Evolutionary conservation across 2,888 invertebrate species (phyloP), one percentile per base, ranked within the genome.

Genomic region (Lasioglossum vierecki): DNA sequence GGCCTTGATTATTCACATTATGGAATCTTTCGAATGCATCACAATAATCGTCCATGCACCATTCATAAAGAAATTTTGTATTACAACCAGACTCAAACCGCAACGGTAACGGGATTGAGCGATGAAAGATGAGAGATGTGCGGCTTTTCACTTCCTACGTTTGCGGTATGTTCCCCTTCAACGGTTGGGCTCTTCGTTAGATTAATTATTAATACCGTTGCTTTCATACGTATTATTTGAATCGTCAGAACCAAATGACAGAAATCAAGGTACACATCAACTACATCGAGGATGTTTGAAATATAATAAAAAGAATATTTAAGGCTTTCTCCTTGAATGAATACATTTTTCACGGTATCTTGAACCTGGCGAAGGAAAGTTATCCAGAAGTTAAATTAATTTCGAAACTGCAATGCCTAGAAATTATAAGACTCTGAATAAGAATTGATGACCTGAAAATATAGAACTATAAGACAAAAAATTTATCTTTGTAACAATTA

Each of bases 51-150:
- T 39, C 0, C 18, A 4, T 39, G 22, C 66, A 22, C 8, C 22
- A 68, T 68, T 39, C 66, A 68, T 68, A 68, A 22, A 68, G 18
- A 8, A 35, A 68, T 68, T 68, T 68, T 39, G 39, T 39, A 35
- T 22, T 68, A 68, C 68, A 35, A 35, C 18, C 35, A 4, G 22
- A 39, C 22, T 4, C 11, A 4, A 11, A 22, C 68, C 68, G 39
- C 68, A 68, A 35, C 11, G 68, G 4, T 22, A 68, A 68, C 68
- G 68, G 35, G 68, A 68, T 39, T 9, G 22, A 39, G 8, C 8
- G 66, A 35, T 68, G 66, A 35, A 35, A 39, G 39, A 22, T 68
- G 66, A 39, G 66, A 68, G 66, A 68, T 22, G 35, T 39, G 66
- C 66, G 66, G 30, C 35, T 68, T 68, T 39, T 9, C 66, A 22